Percentiles rank a stretch among this genome's conserved stretches.
Evolutionary conservation across 2,797 vertebrate species (phyloP).

Genomic region (Knipowitschia caucasica): DNA sequence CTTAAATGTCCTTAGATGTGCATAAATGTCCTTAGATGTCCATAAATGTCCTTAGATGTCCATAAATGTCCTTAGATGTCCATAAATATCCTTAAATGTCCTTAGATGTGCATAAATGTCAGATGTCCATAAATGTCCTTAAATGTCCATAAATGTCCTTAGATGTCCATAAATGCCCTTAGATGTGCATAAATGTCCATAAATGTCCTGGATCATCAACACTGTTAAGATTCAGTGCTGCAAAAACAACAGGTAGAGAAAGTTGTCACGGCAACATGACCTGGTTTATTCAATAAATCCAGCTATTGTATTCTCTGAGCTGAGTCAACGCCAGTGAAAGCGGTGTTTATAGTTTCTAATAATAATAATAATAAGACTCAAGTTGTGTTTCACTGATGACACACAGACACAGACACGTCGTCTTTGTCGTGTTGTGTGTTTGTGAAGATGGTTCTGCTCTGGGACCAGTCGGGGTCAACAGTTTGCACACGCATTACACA

Average conservation of each 20-base stretch:
- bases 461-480: slow-evolving; percentile 13
- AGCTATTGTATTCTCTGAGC: neutral
- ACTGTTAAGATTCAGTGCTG: too few relatives aligned
- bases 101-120: too few relatives aligned
- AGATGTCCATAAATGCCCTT: too few relatives aligned
- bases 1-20: too few relatives aligned
- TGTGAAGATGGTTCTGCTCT: neutral
- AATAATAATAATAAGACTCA: neutral
- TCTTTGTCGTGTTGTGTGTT: neutral
- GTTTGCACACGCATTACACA: slow-evolving; percentile 37
- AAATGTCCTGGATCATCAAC: too few relatives aligned
- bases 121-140: too few relatives aligned
- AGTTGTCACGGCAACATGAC: neutral
- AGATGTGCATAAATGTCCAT: too few relatives aligned
- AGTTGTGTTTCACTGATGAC: neutral
- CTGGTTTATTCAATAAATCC: slow-evolving; percentile 1
- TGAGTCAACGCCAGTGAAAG: neutral
- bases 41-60: too few relatives aligned
- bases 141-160: too few relatives aligned
- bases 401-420: neutral
- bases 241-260: neutral
- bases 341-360: neutral
- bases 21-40: too few relatives aligned
- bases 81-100: too few relatives aligned
- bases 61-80: too few relatives aligned